Base-by-base conservation (phyloP, 1,140 invertebrate species). In the Drosophila albomicans region DNA sequence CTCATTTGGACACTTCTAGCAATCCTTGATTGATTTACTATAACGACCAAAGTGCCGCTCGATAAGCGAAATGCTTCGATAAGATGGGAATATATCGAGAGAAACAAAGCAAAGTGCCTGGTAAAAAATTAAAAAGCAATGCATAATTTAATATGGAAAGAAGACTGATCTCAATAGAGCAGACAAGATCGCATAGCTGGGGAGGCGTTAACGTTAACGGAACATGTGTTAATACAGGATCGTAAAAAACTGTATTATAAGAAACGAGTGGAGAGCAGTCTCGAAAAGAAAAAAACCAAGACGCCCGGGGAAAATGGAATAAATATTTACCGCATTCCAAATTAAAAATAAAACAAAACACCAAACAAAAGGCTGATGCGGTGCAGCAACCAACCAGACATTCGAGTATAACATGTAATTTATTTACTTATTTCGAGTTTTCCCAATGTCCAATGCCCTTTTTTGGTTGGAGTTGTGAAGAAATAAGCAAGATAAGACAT, bases 191-290 rank as follows among this genome's bases (percentile, higher is more conserved):
- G 10, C 3, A 41, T 41, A 7, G 52, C n/a, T 5, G 5, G 25
- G 25, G 10, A 20, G 51, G 51, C 51, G 51, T 52, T 68, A 75
- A 68, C 59, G 54, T 59, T 79, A 68, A 57, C 76, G 75, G 58
- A 78, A 88, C 84, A 88, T 87, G 76, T 87, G 82, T 87, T 79
- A 88, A 88, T 74, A 74, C 56, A 52, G 65, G 43, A 85, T 74
- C 82, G 82, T 86, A 64, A 68, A 75, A 76, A 85, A 64, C 57
- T 81, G 70, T 68, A 76, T 71, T 67, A 57, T 74, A 85, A 67
- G 62, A 72, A 71, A 35, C 32, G 49, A 65, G 43, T 63, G 41
- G 57, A 75, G 75, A 75, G 75, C 70, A 75, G 75, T 71, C 78
- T 45, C 16, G 30, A 62, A n/a, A 51, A 10, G 20, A 20, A 25